phyloP scores from a whole-genome alignment of 2,888 invertebrate genomes.

The Dinocampus coccinellae region DNA sequence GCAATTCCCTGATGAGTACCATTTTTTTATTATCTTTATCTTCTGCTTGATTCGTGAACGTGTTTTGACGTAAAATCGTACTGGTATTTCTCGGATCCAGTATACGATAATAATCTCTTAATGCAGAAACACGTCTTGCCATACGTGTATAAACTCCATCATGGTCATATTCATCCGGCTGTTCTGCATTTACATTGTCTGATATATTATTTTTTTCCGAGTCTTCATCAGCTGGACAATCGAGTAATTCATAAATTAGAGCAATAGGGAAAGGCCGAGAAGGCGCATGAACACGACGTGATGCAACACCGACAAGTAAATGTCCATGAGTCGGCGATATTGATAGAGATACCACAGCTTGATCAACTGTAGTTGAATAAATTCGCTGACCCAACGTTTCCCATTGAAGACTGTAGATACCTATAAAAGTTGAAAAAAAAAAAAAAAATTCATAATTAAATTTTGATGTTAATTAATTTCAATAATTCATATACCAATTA shows the following conservation, averaged over 20 bases:
- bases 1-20: slow-evolving; percentile 76
- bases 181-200: slow-evolving; percentile 66
- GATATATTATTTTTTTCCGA: slow-evolving; percentile 54
- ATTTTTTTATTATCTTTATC: slow-evolving; percentile 60
- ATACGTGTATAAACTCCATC: slow-evolving; percentile 34
- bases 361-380: slow-evolving; percentile 82
- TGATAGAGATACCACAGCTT: slow-evolving; percentile 86
- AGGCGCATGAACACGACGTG: slow-evolving; percentile 73
- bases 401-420: slow-evolving; percentile 85
- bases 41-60: slow-evolving; percentile 43
- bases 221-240: slow-evolving; percentile 63
- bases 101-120: slow-evolving; percentile 36
- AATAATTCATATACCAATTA: neutral
- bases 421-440: slow-evolving; percentile 70
- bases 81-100: slow-evolving; percentile 24
- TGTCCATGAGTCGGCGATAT: slow-evolving; percentile 86
- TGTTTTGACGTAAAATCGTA: slow-evolving; percentile 46
- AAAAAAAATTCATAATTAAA: slow-evolving; percentile 15
- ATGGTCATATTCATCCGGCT: slow-evolving; percentile 45
- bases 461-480: neutral
- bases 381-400: slow-evolving; percentile 82
- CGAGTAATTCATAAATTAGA: slow-evolving; percentile 58
- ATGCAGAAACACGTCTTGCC: slow-evolving; percentile 39
- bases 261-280: slow-evolving; percentile 59
- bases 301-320: slow-evolving; percentile 84